Conservation (phyloP, 2,888 invertebrate genomes). For the Orchesella flavescens region DNA sequence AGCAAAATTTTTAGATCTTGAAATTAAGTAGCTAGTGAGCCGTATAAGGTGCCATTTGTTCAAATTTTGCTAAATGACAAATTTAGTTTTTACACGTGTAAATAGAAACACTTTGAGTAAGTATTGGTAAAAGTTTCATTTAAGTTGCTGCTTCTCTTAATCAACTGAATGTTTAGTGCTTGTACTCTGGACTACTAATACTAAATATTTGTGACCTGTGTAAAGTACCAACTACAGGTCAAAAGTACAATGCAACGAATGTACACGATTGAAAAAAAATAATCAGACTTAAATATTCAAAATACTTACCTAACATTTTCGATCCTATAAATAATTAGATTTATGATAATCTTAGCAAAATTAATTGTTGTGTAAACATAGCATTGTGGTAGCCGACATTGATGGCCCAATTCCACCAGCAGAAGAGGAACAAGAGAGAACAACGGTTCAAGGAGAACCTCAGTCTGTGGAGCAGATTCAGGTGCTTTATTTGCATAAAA, state of each 20-base stretch:
- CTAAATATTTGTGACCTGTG: constrained; percentile 20
- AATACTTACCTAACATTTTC: neutral
- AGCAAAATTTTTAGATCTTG: no score
- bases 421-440: constrained; percentile 36
- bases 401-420: constrained; percentile 60
- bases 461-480: constrained; percentile 66
- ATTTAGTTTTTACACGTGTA: constrained; percentile 1
- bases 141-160: constrained; percentile 5
- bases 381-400: constrained; percentile 65
- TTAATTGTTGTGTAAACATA: constrained; percentile 60
- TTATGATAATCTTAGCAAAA: constrained; percentile 56
- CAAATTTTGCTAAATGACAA: no score
- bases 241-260: neutral
- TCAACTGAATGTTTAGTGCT: neutral
- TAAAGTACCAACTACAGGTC: constrained; percentile 33
- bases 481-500: constrained; percentile 60
- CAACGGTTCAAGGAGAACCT: constrained; percentile 51
- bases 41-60: no score
- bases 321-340: no score
- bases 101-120: constrained; percentile 12
- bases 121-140: neutral
- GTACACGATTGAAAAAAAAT: neutral
- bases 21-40: neutral
- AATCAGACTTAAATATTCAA: neutral
- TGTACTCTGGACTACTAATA: neutral